Conservation (phyloP, 2,888 invertebrate genomes). For the Caenorhabditis auriculariae region DNA sequence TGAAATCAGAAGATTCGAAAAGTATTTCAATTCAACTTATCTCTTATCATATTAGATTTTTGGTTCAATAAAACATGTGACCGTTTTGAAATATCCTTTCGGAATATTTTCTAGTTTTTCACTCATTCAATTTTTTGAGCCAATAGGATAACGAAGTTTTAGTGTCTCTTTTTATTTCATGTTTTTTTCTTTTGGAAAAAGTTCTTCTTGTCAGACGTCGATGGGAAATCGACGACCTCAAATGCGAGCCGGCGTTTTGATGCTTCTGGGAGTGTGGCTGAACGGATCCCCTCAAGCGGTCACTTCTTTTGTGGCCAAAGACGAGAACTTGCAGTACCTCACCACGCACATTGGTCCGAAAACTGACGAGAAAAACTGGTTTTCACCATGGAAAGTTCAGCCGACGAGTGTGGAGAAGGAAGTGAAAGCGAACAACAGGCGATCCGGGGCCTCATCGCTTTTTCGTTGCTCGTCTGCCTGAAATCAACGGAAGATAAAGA, state of each 20-base stretch:
- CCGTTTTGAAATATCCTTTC: too few relatives aligned
- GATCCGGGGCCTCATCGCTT: constrained; percentile 84
- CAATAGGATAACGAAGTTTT: too few relatives aligned
- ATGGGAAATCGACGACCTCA: constrained; percentile 67
- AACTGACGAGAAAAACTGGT: too few relatives aligned
- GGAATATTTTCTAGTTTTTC: constrained; percentile 1
- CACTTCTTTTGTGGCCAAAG: constrained; percentile 74
- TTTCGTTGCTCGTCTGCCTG: constrained; percentile 83
- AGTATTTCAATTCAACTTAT: too few relatives aligned
- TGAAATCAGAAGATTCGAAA: not conserved
- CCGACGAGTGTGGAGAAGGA: constrained; percentile 81
- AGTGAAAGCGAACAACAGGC: constrained; percentile 75
- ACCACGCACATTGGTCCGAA: constrained; percentile 58
- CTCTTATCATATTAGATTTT: too few relatives aligned
- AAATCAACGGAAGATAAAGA: constrained; percentile 20
- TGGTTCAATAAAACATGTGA: too few relatives aligned
- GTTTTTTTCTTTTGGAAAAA: too few relatives aligned
- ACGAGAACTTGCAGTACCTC: constrained; percentile 52
- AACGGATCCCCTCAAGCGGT: constrained; percentile 82
- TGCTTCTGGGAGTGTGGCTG: constrained; percentile 86
- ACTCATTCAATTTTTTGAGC: too few relatives aligned
- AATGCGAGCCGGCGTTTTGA: constrained; percentile 83
- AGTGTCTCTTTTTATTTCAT: too few relatives aligned
- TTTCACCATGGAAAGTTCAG: too few relatives aligned
- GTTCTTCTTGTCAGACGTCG: constrained; percentile 16